A percentile compares a stretch with the other conserved stretches of the same genome.
These are phyloP conservation scores for Chloebia gouldiae DNA, from an alignment of 2,113 vertebrate species.

Conservation along the genomic window DNA sequence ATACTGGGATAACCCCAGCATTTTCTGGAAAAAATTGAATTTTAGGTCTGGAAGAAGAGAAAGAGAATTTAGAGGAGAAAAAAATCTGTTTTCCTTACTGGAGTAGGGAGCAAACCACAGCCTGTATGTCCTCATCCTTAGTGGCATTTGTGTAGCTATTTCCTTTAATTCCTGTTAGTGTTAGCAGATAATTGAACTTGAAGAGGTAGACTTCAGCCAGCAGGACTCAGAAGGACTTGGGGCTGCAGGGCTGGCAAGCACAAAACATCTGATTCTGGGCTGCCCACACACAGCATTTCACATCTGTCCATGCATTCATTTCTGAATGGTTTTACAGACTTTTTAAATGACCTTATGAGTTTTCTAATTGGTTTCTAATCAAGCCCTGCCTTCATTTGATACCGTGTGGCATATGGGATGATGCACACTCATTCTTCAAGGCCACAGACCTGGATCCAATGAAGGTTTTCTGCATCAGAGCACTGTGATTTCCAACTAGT, in stretches of 20 bases:
- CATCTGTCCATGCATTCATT: background rate
- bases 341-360: background rate
- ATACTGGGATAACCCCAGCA: background rate
- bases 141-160: background rate
- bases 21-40: background rate
- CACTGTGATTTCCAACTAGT: accelerated
- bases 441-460: background rate
- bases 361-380: background rate
- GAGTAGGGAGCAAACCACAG: background rate
- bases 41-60: background rate
- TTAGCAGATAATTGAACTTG: background rate
- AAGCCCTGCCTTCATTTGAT: background rate
- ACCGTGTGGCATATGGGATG: background rate
- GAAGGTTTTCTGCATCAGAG: background rate
- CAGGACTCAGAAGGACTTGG: background rate
- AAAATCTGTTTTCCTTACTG: background rate
- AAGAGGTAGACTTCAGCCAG: background rate
- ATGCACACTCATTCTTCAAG: background rate
- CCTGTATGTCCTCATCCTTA: background rate
- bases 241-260: background rate
- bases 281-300: background rate
- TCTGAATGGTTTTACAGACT: background rate
- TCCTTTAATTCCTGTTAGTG: background rate
- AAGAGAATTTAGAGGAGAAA: background rate
- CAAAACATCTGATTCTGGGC: background rate